Percentiles rank a stretch among this genome's conserved stretches.
These are phyloP conservation scores for Ganaspis brasiliensis DNA, from an alignment of 2,888 invertebrate genomes.

Conservation along the genomic window DNA sequence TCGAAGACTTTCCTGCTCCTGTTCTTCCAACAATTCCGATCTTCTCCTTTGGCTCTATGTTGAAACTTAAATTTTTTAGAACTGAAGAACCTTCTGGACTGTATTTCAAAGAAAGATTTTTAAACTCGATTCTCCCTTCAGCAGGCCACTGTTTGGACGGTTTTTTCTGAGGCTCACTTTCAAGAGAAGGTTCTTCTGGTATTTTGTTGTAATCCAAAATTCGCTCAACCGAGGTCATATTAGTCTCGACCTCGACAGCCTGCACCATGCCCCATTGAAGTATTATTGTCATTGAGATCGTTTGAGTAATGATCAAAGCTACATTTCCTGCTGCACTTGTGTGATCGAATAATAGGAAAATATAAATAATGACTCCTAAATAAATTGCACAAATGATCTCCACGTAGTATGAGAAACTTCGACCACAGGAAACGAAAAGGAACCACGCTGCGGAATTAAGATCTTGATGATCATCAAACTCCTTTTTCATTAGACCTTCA, in stretches of 20 bases:
- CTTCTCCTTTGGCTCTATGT: conserved; percentile 83
- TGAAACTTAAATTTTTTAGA: conserved; percentile 82
- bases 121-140: conserved; percentile 82
- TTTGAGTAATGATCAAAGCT: conserved; percentile 82
- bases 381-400: conserved; percentile 84
- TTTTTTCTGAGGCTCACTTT: conserved; percentile 72
- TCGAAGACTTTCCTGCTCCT: conserved; percentile 87
- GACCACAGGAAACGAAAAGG: conserved; percentile 85
- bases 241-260: conserved; percentile 85
- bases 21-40: conserved; percentile 87
- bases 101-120: conserved; percentile 83
- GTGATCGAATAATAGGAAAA: conserved; percentile 82
- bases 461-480: conserved; percentile 84
- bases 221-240: conserved; percentile 87
- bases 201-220: conserved; percentile 85
- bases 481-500: conserved; percentile 84
- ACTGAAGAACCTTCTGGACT: conserved; percentile 76
- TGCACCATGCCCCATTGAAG: conserved; percentile 87
- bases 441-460: conserved; percentile 86
- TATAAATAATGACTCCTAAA: conserved; percentile 83
- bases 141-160: conserved; percentile 82
- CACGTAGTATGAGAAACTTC: conserved; percentile 85
- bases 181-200: conserved; percentile 83
- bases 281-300: conserved; percentile 81
- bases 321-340: conserved; percentile 80